A percentile compares a stretch with the other conserved stretches of the same genome.
Evolutionary conservation across 2,888 invertebrate species (phyloP).

Genomic region (Yponomeuta malinellus): DNA sequence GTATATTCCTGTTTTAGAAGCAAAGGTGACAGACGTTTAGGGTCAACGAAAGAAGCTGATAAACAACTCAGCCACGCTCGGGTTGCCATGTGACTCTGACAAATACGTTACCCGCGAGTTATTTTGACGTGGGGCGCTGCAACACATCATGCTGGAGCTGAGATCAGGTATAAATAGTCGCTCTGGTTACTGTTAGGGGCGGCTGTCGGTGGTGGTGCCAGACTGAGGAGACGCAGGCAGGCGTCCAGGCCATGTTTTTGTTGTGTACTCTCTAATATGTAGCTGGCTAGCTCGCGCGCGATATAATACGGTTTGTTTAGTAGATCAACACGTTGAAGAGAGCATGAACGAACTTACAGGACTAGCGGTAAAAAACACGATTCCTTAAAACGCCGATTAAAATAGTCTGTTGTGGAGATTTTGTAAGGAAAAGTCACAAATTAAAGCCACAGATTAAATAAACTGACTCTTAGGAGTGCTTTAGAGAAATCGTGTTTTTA

Average conservation of each 20-base stretch:
- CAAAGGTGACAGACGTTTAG: neutral
- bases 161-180: conserved; percentile 39
- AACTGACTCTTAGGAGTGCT: too few species aligned
- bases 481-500: too few species aligned
- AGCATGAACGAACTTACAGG: too few species aligned
- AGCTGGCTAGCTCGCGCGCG: too few species aligned
- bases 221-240: conserved; percentile 41
- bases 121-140: conserved; percentile 38
- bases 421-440: too few species aligned
- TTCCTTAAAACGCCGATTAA: too few species aligned
- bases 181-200: conserved; percentile 47
- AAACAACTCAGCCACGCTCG: neutral
- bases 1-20: neutral
- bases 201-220: conserved; percentile 29
- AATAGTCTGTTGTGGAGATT: too few species aligned
- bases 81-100: conserved; percentile 16
- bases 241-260: too few species aligned
- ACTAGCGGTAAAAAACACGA: too few species aligned
- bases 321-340: too few species aligned
- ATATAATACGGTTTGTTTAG: too few species aligned
- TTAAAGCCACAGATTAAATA: too few species aligned
- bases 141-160: conserved; percentile 25
- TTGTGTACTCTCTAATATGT: conserved; percentile 23
- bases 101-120: conserved; percentile 25
- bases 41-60: neutral